Conservation (phyloP, 2,888 invertebrate species). For the Luffia ferchaultella region DNA sequence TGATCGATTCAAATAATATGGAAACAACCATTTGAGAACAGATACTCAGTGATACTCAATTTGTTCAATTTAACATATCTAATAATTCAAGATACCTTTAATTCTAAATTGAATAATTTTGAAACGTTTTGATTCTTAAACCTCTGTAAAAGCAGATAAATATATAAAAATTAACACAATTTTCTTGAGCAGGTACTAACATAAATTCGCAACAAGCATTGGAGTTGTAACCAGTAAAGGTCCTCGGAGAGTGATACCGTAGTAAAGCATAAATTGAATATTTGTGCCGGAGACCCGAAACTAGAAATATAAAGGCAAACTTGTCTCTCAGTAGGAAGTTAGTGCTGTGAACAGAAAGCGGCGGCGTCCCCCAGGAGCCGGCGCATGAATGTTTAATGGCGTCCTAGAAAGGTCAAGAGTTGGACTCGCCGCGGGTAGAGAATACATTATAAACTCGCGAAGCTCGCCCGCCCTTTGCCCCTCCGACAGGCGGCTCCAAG, state of each 20-base stretch:
- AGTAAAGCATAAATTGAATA: not conserved
- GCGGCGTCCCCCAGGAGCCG: conserved; percentile 41
- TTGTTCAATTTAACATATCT: no score
- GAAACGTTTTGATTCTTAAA: no score
- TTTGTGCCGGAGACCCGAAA: conserved; percentile 26
- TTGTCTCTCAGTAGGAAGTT: conserved; percentile 55
- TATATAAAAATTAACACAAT: no score
- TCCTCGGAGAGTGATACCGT: not conserved
- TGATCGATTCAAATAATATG: no score
- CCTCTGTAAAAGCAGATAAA: no score
- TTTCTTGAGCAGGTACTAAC: no score
- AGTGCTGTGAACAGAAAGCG: conserved; percentile 48
- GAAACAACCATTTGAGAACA: no score
- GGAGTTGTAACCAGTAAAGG: not conserved
- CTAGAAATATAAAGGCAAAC: conserved; percentile 43
- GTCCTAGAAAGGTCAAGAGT: conserved; percentile 60
- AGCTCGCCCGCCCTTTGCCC: not conserved
- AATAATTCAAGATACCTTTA: no score
- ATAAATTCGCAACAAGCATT: not conserved
- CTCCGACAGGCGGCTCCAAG: conserved; percentile 2
- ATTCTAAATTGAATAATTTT: no score
- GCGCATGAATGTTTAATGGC: conserved; percentile 39
- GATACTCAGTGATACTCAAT: no score
- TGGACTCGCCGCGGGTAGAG: conserved; percentile 45
- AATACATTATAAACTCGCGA: conserved; percentile 52